A percentile compares a stretch with the other conserved stretches of the same genome.
phyloP scores from a whole-genome alignment of 2,113 vertebrate species.

The Crotalus horridus region DNA sequence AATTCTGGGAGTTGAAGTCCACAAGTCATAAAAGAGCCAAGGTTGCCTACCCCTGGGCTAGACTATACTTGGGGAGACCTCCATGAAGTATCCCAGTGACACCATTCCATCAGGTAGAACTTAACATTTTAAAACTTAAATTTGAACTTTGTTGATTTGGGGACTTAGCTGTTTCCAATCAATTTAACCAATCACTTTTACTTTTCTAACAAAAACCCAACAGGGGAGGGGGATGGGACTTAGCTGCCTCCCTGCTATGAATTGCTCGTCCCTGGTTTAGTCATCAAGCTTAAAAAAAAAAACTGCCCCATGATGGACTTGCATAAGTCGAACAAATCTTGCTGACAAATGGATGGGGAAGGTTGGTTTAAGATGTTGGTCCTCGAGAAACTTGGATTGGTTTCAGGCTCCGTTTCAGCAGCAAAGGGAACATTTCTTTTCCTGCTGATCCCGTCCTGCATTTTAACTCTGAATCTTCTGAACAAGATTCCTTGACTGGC shows the following conservation, averaged over 20 bases:
- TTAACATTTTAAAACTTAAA: not conserved
- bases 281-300: not conserved
- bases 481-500: not conserved
- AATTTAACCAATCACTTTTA: not conserved
- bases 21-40: too few relatives aligned
- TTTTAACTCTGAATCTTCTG: not conserved
- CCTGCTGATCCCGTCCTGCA: not conserved
- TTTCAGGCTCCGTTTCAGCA: not conserved
- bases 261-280: not conserved
- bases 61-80: not conserved
- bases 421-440: not conserved
- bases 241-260: too few relatives aligned
- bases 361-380: not conserved
- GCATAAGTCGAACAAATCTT: not conserved
- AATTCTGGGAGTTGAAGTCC: too few relatives aligned
- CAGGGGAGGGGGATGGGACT: not conserved
- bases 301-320: not conserved
- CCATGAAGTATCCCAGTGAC: not conserved
- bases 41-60: not conserved
- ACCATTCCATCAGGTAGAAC: not conserved
- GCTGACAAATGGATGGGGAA: not conserved
- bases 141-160: not conserved
- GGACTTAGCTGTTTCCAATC: not conserved
- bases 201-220: not conserved
- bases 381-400: not conserved